Conservation (phyloP, 2,113 vertebrate genomes). For the Odontesthes bonariensis region DNA sequence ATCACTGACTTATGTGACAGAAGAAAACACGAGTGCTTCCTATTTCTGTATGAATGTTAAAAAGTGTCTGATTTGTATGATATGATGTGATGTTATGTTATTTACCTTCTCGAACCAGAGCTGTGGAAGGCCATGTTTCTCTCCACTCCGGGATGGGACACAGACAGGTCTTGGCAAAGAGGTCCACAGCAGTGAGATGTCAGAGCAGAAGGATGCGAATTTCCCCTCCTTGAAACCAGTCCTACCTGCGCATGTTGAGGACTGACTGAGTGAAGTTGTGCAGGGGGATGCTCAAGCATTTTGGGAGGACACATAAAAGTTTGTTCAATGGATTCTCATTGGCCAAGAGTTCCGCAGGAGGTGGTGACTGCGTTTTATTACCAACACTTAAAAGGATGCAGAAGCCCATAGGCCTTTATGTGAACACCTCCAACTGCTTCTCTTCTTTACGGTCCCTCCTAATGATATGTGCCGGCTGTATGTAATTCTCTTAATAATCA, state of each 20-base stretch:
- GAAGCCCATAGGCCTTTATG: slow-evolving; percentile 59
- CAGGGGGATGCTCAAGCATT: slow-evolving; percentile 67
- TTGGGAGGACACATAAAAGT: slow-evolving; percentile 74
- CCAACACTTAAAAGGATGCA: slow-evolving; percentile 75
- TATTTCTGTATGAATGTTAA: too few relatives aligned
- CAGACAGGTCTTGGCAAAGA: slow-evolving; percentile 16
- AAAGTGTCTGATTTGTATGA: too few relatives aligned
- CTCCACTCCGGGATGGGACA: slow-evolving; percentile 35
- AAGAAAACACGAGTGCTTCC: neutral
- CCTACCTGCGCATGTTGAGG: slow-evolving; percentile 79
- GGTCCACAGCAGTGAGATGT: slow-evolving; percentile 29
- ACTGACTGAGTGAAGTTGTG: slow-evolving; percentile 46
- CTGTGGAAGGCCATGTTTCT: slow-evolving; percentile 68
- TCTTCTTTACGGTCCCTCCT: slow-evolving; percentile 62
- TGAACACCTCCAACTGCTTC: slow-evolving; percentile 21
- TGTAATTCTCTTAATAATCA: slow-evolving; percentile 77
- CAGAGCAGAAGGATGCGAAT: slow-evolving; percentile 55
- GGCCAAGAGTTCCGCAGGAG: slow-evolving; percentile 70
- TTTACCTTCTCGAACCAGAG: slow-evolving; percentile 69
- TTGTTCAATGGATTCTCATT: slow-evolving; percentile 72
- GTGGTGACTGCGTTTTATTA: slow-evolving; percentile 80
- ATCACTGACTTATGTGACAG: neutral
- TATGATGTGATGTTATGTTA: neutral
- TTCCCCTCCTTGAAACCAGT: slow-evolving; percentile 57
- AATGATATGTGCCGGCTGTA: slow-evolving; percentile 74